Percentiles rank a stretch among this genome's conserved stretches.
These are phyloP conservation scores for Cataglyphis hispanica DNA, from an alignment of 1,140 invertebrate genomes.

Conservation along the genomic window DNA sequence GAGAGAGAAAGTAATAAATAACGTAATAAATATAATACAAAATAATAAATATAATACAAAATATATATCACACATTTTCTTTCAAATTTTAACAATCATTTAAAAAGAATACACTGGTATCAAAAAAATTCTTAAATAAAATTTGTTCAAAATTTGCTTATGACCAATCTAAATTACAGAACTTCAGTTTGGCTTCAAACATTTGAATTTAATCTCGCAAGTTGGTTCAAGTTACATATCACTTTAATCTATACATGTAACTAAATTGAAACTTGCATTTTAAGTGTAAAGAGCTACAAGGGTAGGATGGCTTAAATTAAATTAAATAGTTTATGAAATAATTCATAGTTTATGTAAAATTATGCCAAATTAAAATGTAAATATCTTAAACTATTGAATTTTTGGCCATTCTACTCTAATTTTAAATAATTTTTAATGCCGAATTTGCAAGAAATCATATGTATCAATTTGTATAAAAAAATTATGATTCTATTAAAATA, in stretches of 20 bases:
- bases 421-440: too few relatives aligned
- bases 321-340: too few relatives aligned
- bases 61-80: not conserved
- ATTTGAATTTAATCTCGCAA: slow-evolving; percentile 68
- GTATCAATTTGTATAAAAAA: too few relatives aligned
- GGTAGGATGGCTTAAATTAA: too few relatives aligned
- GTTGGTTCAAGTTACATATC: slow-evolving; percentile 63
- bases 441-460: too few relatives aligned
- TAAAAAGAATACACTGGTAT: not conserved
- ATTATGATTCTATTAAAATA: too few relatives aligned
- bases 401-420: too few relatives aligned
- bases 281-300: too few relatives aligned
- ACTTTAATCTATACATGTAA: slow-evolving; percentile 33
- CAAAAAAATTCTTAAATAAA: slow-evolving; percentile 20
- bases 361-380: too few relatives aligned
- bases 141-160: slow-evolving; percentile 59
- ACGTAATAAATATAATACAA: not conserved
- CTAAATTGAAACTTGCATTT: slow-evolving; percentile 71
- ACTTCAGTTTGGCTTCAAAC: slow-evolving; percentile 27
- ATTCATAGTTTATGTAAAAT: too few relatives aligned
- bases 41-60: not conserved
- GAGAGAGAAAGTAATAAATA: too few relatives aligned
- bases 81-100: not conserved
- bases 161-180: slow-evolving; percentile 60
- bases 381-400: too few relatives aligned